Conservation (phyloP, 2,888 invertebrate species). For the Lordiphosa andalusiaca region DNA sequence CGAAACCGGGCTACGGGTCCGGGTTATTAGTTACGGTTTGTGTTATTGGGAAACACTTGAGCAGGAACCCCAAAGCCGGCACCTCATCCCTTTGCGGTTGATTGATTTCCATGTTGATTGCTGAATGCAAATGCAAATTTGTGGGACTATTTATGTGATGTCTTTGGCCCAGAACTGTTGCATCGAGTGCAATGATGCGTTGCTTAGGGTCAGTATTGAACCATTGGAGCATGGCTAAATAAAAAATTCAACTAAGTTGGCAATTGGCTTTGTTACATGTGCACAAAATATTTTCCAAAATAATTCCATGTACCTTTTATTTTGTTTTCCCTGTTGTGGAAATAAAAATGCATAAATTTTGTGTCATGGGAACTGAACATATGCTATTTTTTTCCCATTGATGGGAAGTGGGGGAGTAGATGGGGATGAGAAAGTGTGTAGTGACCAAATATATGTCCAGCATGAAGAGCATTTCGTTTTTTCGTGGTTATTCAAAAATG, state of each 20-base stretch:
- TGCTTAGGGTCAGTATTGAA: neutral
- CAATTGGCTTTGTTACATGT: constrained; percentile 56
- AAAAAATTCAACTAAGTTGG: constrained; percentile 26
- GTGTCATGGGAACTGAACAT: constrained; percentile 66
- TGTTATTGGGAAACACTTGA: constrained; percentile 60
- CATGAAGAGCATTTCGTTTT: neutral
- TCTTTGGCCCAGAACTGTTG: constrained; percentile 26
- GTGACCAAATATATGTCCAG: constrained; percentile 1
- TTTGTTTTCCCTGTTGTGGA: constrained; percentile 28
- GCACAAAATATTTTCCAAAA: constrained; percentile 49
- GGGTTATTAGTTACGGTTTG: constrained; percentile 66
- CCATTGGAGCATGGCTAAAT: constrained; percentile 34
- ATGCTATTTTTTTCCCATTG: constrained; percentile 39
- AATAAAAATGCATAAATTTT: constrained; percentile 65
- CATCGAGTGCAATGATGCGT: constrained; percentile 31
- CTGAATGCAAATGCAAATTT: constrained; percentile 61
- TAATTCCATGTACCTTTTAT: constrained; percentile 45
- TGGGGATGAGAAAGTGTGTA: neutral
- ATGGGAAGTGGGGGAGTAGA: constrained; percentile 5
- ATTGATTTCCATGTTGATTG: constrained; percentile 69
- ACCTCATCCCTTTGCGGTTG: constrained; percentile 53
- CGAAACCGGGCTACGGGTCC: constrained; percentile 12
- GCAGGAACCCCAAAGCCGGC: constrained; percentile 16
- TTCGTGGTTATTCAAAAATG: constrained; percentile 4
- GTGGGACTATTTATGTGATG: constrained; percentile 30